A percentile compares a stretch with the other conserved stretches of the same genome.
phyloP scores from a whole-genome alignment of 2,797 vertebrate species.

The Lepidocolaptes lacrymiger region DNA sequence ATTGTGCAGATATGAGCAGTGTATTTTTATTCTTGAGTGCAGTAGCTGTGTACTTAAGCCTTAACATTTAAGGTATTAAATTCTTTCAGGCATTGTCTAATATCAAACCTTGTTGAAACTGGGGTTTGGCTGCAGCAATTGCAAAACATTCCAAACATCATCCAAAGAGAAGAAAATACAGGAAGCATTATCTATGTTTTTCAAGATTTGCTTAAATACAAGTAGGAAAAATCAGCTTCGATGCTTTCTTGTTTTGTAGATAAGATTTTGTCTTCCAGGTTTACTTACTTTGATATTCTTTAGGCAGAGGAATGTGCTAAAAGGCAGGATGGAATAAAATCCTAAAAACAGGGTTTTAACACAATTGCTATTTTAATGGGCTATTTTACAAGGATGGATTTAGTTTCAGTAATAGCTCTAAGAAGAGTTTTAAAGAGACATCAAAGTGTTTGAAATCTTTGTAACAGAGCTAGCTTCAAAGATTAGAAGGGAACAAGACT shows the following conservation, averaged over 20 bases:
- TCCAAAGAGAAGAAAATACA: neutral
- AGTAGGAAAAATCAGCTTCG: neutral
- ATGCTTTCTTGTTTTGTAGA: neutral
- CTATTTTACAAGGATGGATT: slow-evolving; percentile 59
- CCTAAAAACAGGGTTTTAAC: slow-evolving; percentile 15
- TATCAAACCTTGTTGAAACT: neutral
- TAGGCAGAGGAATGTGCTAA: neutral
- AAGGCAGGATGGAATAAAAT: slow-evolving; percentile 47
- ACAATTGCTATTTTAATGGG: slow-evolving; percentile 52
- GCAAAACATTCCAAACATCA: neutral
- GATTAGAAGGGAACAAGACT: slow-evolving; percentile 14
- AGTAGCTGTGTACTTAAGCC: neutral
- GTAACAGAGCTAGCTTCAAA: slow-evolving; percentile 40
- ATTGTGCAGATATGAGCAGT: neutral
- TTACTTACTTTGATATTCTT: slow-evolving; percentile 1
- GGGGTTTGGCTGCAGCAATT: neutral
- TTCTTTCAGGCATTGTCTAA: neutral
- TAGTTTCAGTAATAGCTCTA: slow-evolving; percentile 60
- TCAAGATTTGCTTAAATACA: neutral
- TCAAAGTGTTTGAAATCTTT: slow-evolving; percentile 60
- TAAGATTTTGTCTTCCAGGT: neutral
- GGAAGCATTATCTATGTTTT: neutral
- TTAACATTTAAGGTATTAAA: neutral
- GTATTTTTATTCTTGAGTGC: neutral
- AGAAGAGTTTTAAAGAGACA: slow-evolving; percentile 57